phyloP scores from a whole-genome alignment of 2,888 invertebrate species.

The Apodemia duryi region DNA sequence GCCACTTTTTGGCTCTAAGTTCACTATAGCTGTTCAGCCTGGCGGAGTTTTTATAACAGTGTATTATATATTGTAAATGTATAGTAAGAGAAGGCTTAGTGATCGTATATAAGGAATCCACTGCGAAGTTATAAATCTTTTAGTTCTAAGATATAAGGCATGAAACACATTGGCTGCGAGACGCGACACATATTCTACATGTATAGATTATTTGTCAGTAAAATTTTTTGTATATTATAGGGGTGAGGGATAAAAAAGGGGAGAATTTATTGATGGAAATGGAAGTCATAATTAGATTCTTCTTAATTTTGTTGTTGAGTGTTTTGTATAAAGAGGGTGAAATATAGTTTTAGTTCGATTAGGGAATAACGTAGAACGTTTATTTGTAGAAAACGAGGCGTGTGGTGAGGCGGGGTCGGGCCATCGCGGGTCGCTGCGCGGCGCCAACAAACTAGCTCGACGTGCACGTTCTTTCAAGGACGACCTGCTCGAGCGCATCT shows the following conservation, averaged over 20 bases:
- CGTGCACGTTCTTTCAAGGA: conserved; percentile 95
- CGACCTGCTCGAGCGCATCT: conserved; percentile 93
- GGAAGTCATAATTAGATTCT: too few relatives aligned
- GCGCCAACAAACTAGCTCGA: conserved; percentile 89
- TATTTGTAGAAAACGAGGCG: conserved; percentile 62
- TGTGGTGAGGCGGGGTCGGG: conserved; percentile 81
- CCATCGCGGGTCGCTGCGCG: conserved; percentile 87
- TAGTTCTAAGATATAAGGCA: conserved; percentile 24
- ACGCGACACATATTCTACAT: background rate
- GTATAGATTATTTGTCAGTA: background rate
- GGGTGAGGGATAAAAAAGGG: too few relatives aligned
- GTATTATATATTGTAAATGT: conserved; percentile 8
- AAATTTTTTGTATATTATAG: too few relatives aligned
- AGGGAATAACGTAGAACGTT: background rate
- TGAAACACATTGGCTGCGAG: background rate
- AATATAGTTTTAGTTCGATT: background rate
- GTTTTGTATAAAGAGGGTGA: background rate
- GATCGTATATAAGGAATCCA: conserved; percentile 8
- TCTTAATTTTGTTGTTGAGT: background rate
- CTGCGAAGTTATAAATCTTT: conserved; percentile 28
- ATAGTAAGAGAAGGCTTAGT: conserved; percentile 10
- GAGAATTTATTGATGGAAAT: too few relatives aligned
- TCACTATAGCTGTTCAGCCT: background rate
- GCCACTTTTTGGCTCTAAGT: background rate
- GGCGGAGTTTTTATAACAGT: background rate